These are phyloP conservation scores for Lucilia cuprina DNA, from an alignment of 1,140 invertebrate genomes.

Conservation along the genomic window DNA sequence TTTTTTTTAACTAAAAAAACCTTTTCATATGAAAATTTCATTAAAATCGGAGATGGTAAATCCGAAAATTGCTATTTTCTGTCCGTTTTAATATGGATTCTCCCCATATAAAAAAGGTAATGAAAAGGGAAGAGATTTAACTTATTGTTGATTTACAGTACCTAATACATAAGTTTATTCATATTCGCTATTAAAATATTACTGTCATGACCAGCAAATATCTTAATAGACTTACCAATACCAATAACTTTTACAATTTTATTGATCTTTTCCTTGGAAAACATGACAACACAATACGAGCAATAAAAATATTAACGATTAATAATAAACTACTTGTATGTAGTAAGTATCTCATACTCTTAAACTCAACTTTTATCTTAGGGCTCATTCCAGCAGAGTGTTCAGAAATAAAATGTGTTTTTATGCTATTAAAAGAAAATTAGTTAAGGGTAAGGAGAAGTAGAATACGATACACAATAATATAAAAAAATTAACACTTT, in stretches of 20 bases:
- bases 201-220: background rate
- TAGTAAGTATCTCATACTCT: background rate
- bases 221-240: background rate
- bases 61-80: too few species aligned
- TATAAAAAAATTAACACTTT: too few species aligned
- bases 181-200: background rate
- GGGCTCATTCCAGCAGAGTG: background rate
- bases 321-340: background rate
- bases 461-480: too few species aligned
- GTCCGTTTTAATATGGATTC: too few species aligned
- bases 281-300: background rate
- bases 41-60: too few species aligned
- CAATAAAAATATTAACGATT: background rate
- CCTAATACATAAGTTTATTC: too few species aligned
- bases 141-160: too few species aligned
- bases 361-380: background rate
- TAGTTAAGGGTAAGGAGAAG: background rate
- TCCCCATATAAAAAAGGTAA: too few species aligned
- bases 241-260: background rate
- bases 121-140: too few species aligned
- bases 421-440: background rate
- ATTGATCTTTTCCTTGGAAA: background rate
- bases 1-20: too few species aligned
- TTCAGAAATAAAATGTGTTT: background rate
- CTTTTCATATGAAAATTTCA: too few species aligned